Percentiles rank a stretch among this genome's conserved stretches.
Conservation (phyloP, 37 sponge, comb jelly and placozoan genomes). For the Hormiphora californensis region DNA sequence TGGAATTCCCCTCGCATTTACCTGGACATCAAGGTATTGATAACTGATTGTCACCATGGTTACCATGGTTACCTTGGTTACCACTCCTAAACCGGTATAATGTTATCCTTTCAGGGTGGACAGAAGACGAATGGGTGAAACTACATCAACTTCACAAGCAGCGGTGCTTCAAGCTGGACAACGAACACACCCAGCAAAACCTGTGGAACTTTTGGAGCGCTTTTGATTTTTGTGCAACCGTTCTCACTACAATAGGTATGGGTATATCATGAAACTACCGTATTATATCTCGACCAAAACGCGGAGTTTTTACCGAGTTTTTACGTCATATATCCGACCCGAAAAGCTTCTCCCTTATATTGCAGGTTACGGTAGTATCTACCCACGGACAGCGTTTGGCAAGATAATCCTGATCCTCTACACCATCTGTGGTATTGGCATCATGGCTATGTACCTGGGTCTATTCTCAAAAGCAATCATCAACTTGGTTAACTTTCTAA, state of each 20-base stretch:
- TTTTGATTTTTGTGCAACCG: constrained; percentile 41
- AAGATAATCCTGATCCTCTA: not conserved
- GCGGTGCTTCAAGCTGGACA: constrained; percentile 53
- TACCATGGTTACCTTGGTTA: too few species aligned
- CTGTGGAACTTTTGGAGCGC: constrained; percentile 53
- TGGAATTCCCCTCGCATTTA: too few species aligned
- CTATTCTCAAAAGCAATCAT: constrained; percentile 40
- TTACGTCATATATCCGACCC: not conserved
- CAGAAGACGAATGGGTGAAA: not conserved
- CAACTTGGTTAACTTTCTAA: not conserved
- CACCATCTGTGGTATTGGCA: not conserved
- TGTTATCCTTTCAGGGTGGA: not conserved
- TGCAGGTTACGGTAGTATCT: constrained; percentile 40
- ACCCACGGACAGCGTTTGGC: not conserved
- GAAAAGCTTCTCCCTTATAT: not conserved
- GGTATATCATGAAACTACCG: not conserved
- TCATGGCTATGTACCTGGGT: constrained; percentile 46
- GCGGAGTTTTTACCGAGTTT: too few species aligned
- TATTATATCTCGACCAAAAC: not conserved
- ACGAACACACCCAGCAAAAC: constrained; percentile 16
- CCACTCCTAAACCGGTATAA: too few species aligned
- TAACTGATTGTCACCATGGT: too few species aligned
- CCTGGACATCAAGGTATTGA: too few species aligned
- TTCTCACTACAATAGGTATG: constrained; percentile 31
- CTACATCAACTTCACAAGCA: not conserved